Percentiles rank a stretch among this genome's conserved stretches.
Conservation (phyloP, 2,113 vertebrate genomes). For the Nothocercus julius region DNA sequence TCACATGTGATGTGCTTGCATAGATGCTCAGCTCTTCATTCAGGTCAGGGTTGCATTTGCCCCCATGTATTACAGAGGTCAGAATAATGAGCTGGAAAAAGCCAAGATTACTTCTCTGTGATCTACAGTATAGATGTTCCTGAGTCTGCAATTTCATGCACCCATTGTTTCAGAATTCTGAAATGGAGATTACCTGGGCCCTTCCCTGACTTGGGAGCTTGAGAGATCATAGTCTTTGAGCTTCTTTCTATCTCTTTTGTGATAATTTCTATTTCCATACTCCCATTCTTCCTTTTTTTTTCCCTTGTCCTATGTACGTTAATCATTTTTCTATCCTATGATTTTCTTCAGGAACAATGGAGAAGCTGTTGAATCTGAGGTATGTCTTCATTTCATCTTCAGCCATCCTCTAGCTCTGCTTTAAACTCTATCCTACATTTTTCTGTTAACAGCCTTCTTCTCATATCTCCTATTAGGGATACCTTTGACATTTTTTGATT, state of each 20-base stretch:
- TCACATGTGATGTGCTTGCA: neutral
- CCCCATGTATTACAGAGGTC: neutral
- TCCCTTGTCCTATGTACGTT: neutral
- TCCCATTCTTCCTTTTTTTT: neutral
- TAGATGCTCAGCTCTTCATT: neutral
- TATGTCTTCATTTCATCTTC: neutral
- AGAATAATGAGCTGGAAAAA: slow-evolving; percentile 35
- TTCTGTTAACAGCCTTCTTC: neutral
- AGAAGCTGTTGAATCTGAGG: neutral
- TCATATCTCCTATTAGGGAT: neutral
- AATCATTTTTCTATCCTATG: neutral
- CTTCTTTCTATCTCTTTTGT: neutral
- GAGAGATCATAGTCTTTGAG: neutral
- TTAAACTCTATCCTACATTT: neutral
- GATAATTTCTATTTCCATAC: neutral
- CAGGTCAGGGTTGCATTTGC: neutral
- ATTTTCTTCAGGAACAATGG: neutral
- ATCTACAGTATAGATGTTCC: slow-evolving; percentile 4
- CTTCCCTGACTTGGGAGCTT: neutral
- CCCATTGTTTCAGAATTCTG: slow-evolving; percentile 30
- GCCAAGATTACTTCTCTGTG: neutral
- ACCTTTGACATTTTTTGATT: neutral
- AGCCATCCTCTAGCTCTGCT: neutral
- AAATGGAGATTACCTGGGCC: slow-evolving; percentile 1
- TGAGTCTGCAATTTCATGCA: slow-evolving; percentile 39